Evolutionary conservation across 2,888 invertebrate species (phyloP).

Genomic region (Augiades crinisus): DNA sequence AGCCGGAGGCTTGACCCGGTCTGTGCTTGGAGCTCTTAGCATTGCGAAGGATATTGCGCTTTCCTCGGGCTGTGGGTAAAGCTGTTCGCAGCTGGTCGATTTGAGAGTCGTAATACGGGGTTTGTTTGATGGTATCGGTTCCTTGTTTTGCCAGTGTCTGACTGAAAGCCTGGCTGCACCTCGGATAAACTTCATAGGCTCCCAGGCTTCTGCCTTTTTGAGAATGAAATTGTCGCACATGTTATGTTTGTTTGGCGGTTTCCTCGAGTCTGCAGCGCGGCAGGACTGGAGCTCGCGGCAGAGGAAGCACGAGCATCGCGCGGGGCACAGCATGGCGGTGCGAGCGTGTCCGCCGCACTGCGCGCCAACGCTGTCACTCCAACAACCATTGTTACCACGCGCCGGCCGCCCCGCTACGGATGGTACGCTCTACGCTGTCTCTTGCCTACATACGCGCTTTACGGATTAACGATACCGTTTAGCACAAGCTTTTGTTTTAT

Average conservation of each 20-base stretch:
- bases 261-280: constrained; percentile 75
- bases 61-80: constrained; percentile 67
- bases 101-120: constrained; percentile 62
- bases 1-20: constrained; percentile 62
- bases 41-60: constrained; percentile 62
- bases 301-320: constrained; percentile 88
- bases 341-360: constrained; percentile 70
- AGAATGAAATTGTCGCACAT: constrained; percentile 80
- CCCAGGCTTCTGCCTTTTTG: constrained; percentile 76
- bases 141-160: constrained; percentile 77
- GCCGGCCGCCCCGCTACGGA: constrained; percentile 40
- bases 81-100: constrained; percentile 76
- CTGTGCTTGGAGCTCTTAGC: constrained; percentile 74
- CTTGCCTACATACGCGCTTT: constrained; percentile 51
- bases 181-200: constrained; percentile 71
- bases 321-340: constrained; percentile 84
- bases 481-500: constrained; percentile 34
- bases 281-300: constrained; percentile 87
- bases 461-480: constrained; percentile 65
- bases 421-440: constrained; percentile 24
- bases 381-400: constrained; percentile 52
- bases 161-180: constrained; percentile 77
- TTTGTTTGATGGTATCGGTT: constrained; percentile 66
- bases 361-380: constrained; percentile 47
- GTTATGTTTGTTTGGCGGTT: constrained; percentile 62